Percentiles rank a stretch among this genome's conserved stretches.
These are phyloP conservation scores for Scarus forsteni DNA, from an alignment of 2,797 vertebrate species.

Conservation along the genomic window DNA sequence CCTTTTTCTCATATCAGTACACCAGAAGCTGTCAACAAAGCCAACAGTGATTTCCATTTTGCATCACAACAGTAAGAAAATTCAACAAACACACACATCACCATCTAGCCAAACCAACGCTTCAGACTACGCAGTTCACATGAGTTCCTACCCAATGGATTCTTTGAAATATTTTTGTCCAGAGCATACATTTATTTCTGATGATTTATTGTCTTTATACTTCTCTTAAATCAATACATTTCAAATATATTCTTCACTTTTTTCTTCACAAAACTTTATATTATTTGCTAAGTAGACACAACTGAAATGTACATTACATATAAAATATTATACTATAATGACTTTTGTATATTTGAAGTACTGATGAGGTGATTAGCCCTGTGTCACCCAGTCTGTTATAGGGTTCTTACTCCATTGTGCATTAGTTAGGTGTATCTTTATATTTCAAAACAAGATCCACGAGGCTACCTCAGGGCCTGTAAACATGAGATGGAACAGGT, in stretches of 20 bases:
- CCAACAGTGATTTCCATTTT: constrained; percentile 78
- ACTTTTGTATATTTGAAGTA: constrained; percentile 68
- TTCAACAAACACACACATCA: constrained; percentile 82
- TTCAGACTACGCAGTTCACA: constrained; percentile 82
- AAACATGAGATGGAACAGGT: constrained; percentile 84
- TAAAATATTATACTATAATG: constrained; percentile 78
- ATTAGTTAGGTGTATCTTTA: constrained; percentile 75
- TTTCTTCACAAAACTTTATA: constrained; percentile 81
- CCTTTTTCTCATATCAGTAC: constrained; percentile 43
- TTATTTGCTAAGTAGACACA: constrained; percentile 83
- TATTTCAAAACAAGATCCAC: constrained; percentile 76
- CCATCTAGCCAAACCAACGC: constrained; percentile 81
- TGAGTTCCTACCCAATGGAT: constrained; percentile 82
- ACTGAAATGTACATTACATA: constrained; percentile 84
- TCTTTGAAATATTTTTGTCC: constrained; percentile 77
- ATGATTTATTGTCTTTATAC: constrained; percentile 72
- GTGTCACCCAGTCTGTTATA: constrained; percentile 76
- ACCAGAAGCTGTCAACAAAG: constrained; percentile 65
- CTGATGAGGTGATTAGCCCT: constrained; percentile 81
- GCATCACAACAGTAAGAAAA: constrained; percentile 81
- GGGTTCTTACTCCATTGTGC: constrained; percentile 81
- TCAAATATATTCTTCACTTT: constrained; percentile 80
- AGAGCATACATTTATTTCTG: constrained; percentile 78
- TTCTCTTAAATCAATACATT: constrained; percentile 78
- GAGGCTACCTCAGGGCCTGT: constrained; percentile 82